A percentile compares a stretch with the other conserved stretches of the same genome.
phyloP scores from a whole-genome alignment of 2,888 invertebrate species.

The Diaperis boleti region DNA sequence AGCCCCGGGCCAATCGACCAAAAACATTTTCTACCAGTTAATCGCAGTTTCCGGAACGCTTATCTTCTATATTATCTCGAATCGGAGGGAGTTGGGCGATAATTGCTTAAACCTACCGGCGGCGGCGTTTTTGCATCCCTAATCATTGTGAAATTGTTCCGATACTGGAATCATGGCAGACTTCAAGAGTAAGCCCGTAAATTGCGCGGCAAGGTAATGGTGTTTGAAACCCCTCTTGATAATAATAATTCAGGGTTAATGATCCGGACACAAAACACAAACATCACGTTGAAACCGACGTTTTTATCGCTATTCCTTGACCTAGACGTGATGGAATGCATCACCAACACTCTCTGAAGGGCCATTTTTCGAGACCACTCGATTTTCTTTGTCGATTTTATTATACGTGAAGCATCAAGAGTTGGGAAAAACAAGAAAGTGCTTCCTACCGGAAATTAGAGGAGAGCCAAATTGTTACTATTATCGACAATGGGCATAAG shows the following conservation, averaged over 20 bases:
- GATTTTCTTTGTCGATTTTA: slow-evolving; percentile 34
- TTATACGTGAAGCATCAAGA: slow-evolving; percentile 20
- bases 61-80: slow-evolving; percentile 50
- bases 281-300: slow-evolving; percentile 36
- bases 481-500: slow-evolving; percentile 17
- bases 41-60: slow-evolving; percentile 42
- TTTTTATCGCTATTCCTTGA: slow-evolving; percentile 34
- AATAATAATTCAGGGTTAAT: slow-evolving; percentile 39
- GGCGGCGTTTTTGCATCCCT: slow-evolving; percentile 52
- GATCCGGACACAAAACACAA: slow-evolving; percentile 37
- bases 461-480: slow-evolving; percentile 16
- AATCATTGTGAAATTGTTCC: slow-evolving; percentile 35
- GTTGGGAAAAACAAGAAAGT: slow-evolving; percentile 27
- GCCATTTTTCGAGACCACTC: slow-evolving; percentile 28
- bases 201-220: slow-evolving; percentile 31
- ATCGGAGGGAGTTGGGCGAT: slow-evolving; percentile 46
- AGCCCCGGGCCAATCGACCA: slow-evolving; percentile 41
- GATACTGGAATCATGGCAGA: slow-evolving; percentile 18
- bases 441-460: slow-evolving; percentile 30
- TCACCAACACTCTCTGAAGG: slow-evolving; percentile 14
- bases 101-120: slow-evolving; percentile 49
- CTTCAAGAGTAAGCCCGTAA: slow-evolving; percentile 30
- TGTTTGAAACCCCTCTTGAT: slow-evolving; percentile 30
- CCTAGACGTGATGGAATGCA: slow-evolving; percentile 26
- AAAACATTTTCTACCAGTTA: slow-evolving; percentile 44